A percentile compares a stretch with the other conserved stretches of the same genome.
Evolutionary conservation across 2,113 vertebrate genomes (phyloP).

Genomic region (Microtus ochrogaster): DNA sequence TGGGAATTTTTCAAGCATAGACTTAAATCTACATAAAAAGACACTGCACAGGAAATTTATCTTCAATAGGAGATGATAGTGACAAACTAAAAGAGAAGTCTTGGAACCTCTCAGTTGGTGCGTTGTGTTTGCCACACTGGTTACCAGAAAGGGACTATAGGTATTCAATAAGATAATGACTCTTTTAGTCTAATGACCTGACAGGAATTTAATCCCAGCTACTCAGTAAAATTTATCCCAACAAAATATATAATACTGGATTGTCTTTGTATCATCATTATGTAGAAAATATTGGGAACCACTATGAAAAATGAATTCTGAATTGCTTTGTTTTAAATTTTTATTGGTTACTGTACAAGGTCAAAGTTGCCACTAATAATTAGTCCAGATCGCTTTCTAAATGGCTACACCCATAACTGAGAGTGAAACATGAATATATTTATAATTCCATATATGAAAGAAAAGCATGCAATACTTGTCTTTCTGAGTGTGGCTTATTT

Average conservation of each 20-base stretch:
- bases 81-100: background rate
- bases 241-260: background rate
- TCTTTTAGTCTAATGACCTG: background rate
- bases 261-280: conserved; percentile 47
- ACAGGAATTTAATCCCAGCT: conserved; percentile 24
- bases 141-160: conserved; percentile 22
- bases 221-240: background rate
- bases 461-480: background rate
- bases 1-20: background rate
- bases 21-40: conserved; percentile 20
- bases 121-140: conserved; percentile 15
- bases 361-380: conserved; percentile 24
- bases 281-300: conserved; percentile 2
- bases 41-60: background rate
- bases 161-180: conserved; percentile 20
- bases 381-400: conserved; percentile 49
- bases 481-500: background rate
- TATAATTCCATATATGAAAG: background rate
- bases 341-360: background rate
- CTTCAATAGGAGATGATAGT: background rate
- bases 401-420: background rate
- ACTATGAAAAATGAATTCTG: conserved; percentile 20
- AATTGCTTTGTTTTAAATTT: conserved; percentile 17
- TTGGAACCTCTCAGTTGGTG: background rate
- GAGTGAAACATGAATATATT: conserved; percentile 20